Conservation (phyloP, 2,888 invertebrate genomes). For the Monochamus alternatus region DNA sequence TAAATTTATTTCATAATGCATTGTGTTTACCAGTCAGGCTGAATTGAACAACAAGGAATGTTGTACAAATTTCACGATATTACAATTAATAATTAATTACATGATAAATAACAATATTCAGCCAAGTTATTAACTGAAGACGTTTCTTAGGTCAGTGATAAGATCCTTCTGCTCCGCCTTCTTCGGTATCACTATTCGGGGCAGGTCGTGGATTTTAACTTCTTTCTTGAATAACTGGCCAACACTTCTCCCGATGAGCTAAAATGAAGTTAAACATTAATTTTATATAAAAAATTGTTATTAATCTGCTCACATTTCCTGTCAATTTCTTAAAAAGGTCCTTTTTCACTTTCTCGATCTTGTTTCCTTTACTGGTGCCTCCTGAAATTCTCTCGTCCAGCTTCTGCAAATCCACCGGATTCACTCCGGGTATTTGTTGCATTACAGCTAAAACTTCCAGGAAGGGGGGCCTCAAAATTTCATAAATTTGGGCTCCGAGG, state of each 20-base stretch:
- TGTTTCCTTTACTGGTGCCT: slow-evolving; percentile 80
- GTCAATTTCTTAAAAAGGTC: slow-evolving; percentile 93
- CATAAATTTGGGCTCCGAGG: slow-evolving; percentile 89
- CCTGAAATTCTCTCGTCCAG: slow-evolving; percentile 88
- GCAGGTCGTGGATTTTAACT: slow-evolving; percentile 88
- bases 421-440: slow-evolving; percentile 88
- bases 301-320: slow-evolving; percentile 75
- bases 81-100: slow-evolving; percentile 30
- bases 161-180: slow-evolving; percentile 65
- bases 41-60: slow-evolving; percentile 56
- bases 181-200: slow-evolving; percentile 76
- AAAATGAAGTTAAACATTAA: slow-evolving; percentile 61
- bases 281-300: neutral
- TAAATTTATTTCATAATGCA: slow-evolving; percentile 41
- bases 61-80: slow-evolving; percentile 50
- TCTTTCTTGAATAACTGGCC: slow-evolving; percentile 92
- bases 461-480: slow-evolving; percentile 84
- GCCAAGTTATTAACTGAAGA: slow-evolving; percentile 62
- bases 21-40: slow-evolving; percentile 44
- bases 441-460: slow-evolving; percentile 80
- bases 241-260: slow-evolving; percentile 88
- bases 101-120: slow-evolving; percentile 48
- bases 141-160: slow-evolving; percentile 65
- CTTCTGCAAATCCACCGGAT: slow-evolving; percentile 85
- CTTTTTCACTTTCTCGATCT: slow-evolving; percentile 91